Conservation (phyloP, 2,888 invertebrate genomes). For the Oligia latruncula region DNA sequence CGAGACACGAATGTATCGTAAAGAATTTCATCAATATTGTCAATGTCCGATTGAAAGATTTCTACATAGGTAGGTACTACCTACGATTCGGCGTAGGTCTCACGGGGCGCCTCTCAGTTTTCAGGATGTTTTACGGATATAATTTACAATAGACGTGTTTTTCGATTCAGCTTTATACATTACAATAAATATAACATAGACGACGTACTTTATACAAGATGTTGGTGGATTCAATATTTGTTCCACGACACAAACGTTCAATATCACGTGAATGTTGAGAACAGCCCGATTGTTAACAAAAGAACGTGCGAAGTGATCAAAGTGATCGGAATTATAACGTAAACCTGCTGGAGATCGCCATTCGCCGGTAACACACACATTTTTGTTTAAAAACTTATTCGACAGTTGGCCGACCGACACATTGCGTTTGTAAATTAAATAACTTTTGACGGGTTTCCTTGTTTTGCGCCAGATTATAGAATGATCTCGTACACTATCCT, state of each 20-base stretch:
- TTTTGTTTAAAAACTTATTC: slow-evolving; percentile 61
- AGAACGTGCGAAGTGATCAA: slow-evolving; percentile 66
- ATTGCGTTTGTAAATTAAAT: slow-evolving; percentile 49
- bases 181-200: slow-evolving; percentile 5
- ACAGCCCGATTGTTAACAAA: slow-evolving; percentile 55
- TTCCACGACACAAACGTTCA: slow-evolving; percentile 49
- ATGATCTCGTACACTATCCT: neutral
- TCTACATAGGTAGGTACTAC: neutral
- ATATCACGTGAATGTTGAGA: slow-evolving; percentile 45
- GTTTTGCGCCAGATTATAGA: slow-evolving; percentile 13
- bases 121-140: neutral
- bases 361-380: slow-evolving; percentile 48
- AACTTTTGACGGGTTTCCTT: slow-evolving; percentile 43
- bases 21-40: slow-evolving; percentile 41
- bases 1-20: slow-evolving; percentile 48
- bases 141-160: neutral
- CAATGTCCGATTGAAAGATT: slow-evolving; percentile 7
- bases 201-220: neutral
- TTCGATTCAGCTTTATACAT: neutral
- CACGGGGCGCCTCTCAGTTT: neutral
- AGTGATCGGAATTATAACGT: slow-evolving; percentile 56
- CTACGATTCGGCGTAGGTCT: neutral
- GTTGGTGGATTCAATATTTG: slow-evolving; percentile 24
- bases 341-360: slow-evolving; percentile 48
- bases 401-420: slow-evolving; percentile 58